Evolutionary conservation across 2,797 vertebrate genomes (phyloP).

Genomic region (Alfaro cultratus): DNA sequence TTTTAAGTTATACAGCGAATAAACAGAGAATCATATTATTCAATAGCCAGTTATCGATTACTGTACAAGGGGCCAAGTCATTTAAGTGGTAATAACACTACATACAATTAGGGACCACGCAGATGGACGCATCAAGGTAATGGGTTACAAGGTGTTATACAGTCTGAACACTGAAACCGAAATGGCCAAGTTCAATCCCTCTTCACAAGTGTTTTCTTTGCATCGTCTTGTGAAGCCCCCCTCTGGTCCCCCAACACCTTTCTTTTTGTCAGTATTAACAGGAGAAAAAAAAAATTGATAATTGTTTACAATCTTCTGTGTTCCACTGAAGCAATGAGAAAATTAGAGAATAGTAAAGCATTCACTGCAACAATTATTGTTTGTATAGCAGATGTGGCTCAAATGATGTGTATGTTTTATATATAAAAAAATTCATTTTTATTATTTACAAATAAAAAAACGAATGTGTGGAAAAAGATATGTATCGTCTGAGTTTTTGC

Average conservation of each 20-base stretch:
- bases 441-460: slow-evolving; percentile 88
- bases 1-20: slow-evolving; percentile 58
- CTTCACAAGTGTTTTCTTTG: slow-evolving; percentile 69
- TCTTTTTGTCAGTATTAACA: slow-evolving; percentile 81
- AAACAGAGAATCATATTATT: slow-evolving; percentile 70
- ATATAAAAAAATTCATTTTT: slow-evolving; percentile 85
- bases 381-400: slow-evolving; percentile 87
- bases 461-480: slow-evolving; percentile 83
- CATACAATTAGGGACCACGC: slow-evolving; percentile 72
- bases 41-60: slow-evolving; percentile 79
- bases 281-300: slow-evolving; percentile 67
- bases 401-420: slow-evolving; percentile 89
- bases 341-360: slow-evolving; percentile 74
- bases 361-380: slow-evolving; percentile 85
- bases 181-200: slow-evolving; percentile 58
- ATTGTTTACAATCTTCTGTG: slow-evolving; percentile 87
- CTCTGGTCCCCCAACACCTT: slow-evolving; percentile 12
- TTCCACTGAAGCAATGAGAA: slow-evolving; percentile 80
- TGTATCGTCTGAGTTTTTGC: not conserved
- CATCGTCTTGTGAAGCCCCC: slow-evolving; percentile 66
- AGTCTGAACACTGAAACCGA: slow-evolving; percentile 89
- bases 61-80: slow-evolving; percentile 80
- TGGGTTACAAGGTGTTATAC: slow-evolving; percentile 67
- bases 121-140: slow-evolving; percentile 77
- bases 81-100: slow-evolving; percentile 71